phyloP scores from a whole-genome alignment of 2,888 invertebrate genomes.

The Therioaphis trifolii region DNA sequence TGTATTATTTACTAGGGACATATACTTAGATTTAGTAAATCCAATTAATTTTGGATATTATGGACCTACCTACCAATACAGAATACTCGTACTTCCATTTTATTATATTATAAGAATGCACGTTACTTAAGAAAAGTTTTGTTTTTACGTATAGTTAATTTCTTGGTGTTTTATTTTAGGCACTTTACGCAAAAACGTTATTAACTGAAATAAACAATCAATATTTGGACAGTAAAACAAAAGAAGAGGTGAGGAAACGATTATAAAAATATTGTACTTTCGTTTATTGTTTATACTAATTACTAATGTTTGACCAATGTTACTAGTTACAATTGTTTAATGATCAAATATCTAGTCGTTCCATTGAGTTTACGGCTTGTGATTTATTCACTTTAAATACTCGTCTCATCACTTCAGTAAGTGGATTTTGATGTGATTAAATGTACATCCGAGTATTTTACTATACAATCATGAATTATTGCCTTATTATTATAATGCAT shows the following conservation, averaged over 20 bases:
- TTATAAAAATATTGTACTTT: not conserved
- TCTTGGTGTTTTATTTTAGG: conserved; percentile 53
- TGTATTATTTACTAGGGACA: too few relatives aligned
- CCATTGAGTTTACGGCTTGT: conserved; percentile 67
- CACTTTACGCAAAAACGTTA: conserved; percentile 63
- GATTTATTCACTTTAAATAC: conserved; percentile 68
- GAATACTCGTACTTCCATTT: too few relatives aligned
- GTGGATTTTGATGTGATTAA: conserved; percentile 49
- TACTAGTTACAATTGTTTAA: conserved; percentile 67
- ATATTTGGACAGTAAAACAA: conserved; percentile 64
- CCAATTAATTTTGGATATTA: too few relatives aligned
- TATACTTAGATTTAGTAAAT: too few relatives aligned
- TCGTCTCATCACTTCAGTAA: conserved; percentile 67
- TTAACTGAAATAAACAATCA: conserved; percentile 64
- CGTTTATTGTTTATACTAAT: not conserved
- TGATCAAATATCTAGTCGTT: conserved; percentile 67
- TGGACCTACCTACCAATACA: too few relatives aligned
- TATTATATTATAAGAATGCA: too few relatives aligned
- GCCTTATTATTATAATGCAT: too few relatives aligned
- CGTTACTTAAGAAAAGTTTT: too few relatives aligned
- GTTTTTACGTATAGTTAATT: not conserved
- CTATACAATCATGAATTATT: too few relatives aligned
- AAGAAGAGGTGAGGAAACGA: conserved; percentile 65
- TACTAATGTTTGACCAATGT: too few relatives aligned
- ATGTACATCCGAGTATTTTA: too few relatives aligned